These are phyloP conservation scores for Choreutis nemorana DNA, from an alignment of 2,888 invertebrate species.

Conservation along the genomic window DNA sequence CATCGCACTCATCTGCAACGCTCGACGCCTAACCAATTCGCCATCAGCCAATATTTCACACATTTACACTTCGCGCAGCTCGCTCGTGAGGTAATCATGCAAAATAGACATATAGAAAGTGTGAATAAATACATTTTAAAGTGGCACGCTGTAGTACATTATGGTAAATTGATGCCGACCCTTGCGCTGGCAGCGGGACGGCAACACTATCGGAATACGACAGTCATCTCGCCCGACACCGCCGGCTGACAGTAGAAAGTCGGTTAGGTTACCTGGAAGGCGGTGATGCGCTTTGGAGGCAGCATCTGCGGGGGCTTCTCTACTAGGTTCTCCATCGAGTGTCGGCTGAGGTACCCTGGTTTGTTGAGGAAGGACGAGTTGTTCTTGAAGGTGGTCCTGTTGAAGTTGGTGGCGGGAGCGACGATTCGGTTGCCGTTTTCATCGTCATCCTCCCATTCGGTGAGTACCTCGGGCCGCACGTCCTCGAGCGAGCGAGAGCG, in stretches of 20 bases:
- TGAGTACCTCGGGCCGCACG: constrained; percentile 71
- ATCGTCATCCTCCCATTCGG: constrained; percentile 71
- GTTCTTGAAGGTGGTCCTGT: constrained; percentile 41
- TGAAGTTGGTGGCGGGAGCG: constrained; percentile 56
- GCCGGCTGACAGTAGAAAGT: constrained; percentile 42
- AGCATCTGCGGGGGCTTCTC: constrained; percentile 60
- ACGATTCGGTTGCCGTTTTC: constrained; percentile 69
- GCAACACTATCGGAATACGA: neutral
- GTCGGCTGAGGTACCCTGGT: constrained; percentile 61
- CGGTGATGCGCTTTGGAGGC: constrained; percentile 59
- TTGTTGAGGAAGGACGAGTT: constrained; percentile 41
- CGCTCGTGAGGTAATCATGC: constrained; percentile 29
- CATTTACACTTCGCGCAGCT: constrained; percentile 38
- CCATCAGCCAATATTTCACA: constrained; percentile 19
- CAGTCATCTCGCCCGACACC: no score
- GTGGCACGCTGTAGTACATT: no score
- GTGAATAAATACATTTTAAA: constrained; percentile 19
- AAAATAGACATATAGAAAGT: constrained; percentile 41
- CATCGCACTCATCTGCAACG: neutral
- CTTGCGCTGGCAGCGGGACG: constrained; percentile 1
- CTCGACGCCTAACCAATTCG: constrained; percentile 18
- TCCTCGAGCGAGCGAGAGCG: constrained; percentile 78
- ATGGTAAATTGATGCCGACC: constrained; percentile 2
- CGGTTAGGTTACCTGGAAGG: constrained; percentile 59
- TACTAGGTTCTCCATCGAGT: constrained; percentile 76